phyloP scores from a whole-genome alignment of 2,113 vertebrate species.

The Eptatretus burgeri region DNA sequence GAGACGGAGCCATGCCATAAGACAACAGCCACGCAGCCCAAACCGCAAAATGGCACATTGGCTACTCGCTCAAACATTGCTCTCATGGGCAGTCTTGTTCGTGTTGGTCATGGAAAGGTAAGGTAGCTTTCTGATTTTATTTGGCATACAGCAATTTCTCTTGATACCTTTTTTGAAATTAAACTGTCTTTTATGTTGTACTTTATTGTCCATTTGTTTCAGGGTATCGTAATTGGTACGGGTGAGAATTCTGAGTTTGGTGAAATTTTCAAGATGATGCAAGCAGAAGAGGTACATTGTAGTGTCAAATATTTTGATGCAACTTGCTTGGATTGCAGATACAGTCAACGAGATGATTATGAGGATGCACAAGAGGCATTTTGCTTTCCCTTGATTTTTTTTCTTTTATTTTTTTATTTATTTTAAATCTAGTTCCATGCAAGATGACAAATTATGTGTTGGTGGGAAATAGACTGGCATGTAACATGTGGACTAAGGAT shows the following conservation, averaged over 20 bases:
- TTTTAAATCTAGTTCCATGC: no score
- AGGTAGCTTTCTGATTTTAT: background rate
- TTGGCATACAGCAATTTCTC: no score
- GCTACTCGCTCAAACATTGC: constrained; percentile 73
- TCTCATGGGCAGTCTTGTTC: constrained; percentile 92
- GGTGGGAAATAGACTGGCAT: no score
- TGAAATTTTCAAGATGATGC: constrained; percentile 99
- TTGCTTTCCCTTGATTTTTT: no score
- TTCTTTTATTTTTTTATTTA: no score
- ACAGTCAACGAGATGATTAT: no score
- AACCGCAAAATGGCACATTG: constrained; percentile 40
- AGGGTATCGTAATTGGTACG: constrained; percentile 93
- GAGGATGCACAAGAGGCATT: no score
- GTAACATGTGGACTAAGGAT: no score
- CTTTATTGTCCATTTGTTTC: constrained; percentile 10
- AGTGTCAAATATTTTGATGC: no score
- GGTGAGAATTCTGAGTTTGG: constrained; percentile 94
- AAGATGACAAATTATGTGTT: no score
- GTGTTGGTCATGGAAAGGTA: constrained; percentile 91
- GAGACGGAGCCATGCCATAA: constrained; percentile 67
- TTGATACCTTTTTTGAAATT: no score
- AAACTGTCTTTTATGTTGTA: background rate
- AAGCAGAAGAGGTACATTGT: constrained; percentile 53
- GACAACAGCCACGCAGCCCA: constrained; percentile 29
- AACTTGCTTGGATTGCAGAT: no score